Conservation (phyloP, 2,797 vertebrate species). For the Lemur catta region DNA sequence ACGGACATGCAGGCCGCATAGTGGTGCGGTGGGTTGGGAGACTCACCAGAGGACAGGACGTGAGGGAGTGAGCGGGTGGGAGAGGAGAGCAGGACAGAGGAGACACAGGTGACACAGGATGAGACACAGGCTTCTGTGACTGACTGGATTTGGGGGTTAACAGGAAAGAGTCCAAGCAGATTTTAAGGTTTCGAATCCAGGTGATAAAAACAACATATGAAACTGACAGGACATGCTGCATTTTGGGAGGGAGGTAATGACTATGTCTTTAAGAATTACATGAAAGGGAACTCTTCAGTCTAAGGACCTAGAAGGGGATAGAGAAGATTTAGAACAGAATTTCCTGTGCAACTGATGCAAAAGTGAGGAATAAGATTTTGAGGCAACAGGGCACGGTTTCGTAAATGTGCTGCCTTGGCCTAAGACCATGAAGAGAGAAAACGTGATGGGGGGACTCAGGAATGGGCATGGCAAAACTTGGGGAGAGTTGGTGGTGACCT, state of each 20-base stretch:
- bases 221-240: not conserved
- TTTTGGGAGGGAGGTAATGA: not conserved
- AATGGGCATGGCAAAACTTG: not conserved
- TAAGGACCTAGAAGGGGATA: not conserved
- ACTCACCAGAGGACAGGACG: rapidly evolving
- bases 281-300: not conserved
- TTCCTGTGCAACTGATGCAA: not conserved
- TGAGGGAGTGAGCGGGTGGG: not conserved
- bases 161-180: not conserved
- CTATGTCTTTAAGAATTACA: not conserved
- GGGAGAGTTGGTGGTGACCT: not conserved
- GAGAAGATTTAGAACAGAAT: not conserved
- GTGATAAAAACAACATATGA: not conserved
- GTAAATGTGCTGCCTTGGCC: not conserved
- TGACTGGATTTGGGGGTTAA: not conserved
- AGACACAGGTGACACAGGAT: not conserved
- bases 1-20: not conserved
- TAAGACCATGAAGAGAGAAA: not conserved
- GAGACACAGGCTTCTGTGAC: not conserved
- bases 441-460: rapidly evolving
- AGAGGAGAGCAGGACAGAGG: not conserved
- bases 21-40: not conserved
- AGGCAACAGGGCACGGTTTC: not conserved
- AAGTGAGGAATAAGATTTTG: not conserved
- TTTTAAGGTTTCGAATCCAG: not conserved